Base-by-base conservation (phyloP, 1,140 invertebrate species). In the Zaprionus kolodkinae region DNA sequence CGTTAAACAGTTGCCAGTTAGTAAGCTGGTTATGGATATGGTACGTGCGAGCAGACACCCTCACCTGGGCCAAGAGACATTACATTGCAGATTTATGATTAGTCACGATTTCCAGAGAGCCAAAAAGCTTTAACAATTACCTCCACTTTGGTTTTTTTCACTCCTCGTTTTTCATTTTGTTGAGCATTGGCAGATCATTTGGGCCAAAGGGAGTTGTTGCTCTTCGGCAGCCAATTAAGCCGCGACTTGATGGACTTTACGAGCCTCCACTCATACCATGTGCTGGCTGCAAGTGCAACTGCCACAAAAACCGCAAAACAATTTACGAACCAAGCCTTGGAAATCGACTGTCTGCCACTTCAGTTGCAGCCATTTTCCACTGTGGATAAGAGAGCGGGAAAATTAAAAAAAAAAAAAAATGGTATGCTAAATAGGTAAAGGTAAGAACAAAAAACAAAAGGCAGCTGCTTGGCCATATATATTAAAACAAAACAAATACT, bases 181-280 rank as follows among this genome's bases (percentile, higher is more conserved):
- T 68, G 72, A 72, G 21, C 43, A 52, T 45, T 52, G 36, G 45
- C 59, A 33, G 54, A 33, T 30, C 17, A 15, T 76, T 76, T 81
- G 66, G 38, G 65, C 73, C 73, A 72, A 73, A 56, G 48, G 79
- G 48, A 74, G 66, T 81, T 65, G 75, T 54, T 65, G 40, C 75
- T 81, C 70, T 78, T 87, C 79, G 72, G 59, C 84, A 57, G 84
- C 84, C 83, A 88, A 88, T 87, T 87, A 87, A 71, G 79, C 48
- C 45, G 69, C 50, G 30, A 71, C 67, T 77, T 88, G 81, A 87
- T 83, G 82, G 76, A 88, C 73, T 79, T 88, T 88, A 64, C 59
- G 45, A 74, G 76, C 56, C 68, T 25, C 21, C 21, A 21, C 21
- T 21, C 21, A n/a, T n/a, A n/a, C n/a, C n/a, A 7, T 45, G 40